A percentile compares a stretch with the other conserved stretches of the same genome.
These are phyloP conservation scores for Nibea coibor DNA, from an alignment of 2,113 vertebrate species.

Conservation along the genomic window DNA sequence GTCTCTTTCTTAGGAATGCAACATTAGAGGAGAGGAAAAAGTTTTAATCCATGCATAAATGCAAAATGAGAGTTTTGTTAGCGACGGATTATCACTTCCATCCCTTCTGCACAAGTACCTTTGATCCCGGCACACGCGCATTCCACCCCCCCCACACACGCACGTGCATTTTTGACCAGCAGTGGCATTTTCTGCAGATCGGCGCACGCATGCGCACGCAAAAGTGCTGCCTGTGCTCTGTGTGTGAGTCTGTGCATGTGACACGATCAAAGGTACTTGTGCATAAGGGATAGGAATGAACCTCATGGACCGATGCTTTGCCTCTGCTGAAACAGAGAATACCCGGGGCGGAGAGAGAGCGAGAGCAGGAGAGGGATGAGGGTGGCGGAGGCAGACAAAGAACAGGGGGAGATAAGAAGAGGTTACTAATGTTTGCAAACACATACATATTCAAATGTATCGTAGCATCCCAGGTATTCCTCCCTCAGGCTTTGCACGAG, in stretches of 20 bases:
- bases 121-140: constrained; percentile 49
- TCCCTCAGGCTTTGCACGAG: not conserved
- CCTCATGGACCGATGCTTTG: constrained; percentile 51
- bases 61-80: constrained; percentile 64
- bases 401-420: constrained; percentile 2
- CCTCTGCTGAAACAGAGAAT: constrained; percentile 39
- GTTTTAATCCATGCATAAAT: constrained; percentile 69
- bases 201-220: not conserved
- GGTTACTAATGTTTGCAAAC: constrained; percentile 27
- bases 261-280: constrained; percentile 51
- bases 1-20: constrained; percentile 44
- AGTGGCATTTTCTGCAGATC: constrained; percentile 19
- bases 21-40: constrained; percentile 50
- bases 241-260: not conserved
- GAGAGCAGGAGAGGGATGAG: not conserved
- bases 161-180: constrained; percentile 30
- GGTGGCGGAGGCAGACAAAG: constrained; percentile 23
- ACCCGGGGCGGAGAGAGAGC: constrained; percentile 13
- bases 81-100: constrained; percentile 60
- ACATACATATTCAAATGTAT: constrained; percentile 42
- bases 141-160: not conserved
- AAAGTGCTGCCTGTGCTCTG: not conserved
- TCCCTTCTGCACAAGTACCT: constrained; percentile 47
- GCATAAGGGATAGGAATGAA: constrained; percentile 43
- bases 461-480: not conserved